Evolutionary conservation across 2,888 invertebrate species (phyloP).

Genomic region (Dione juno): DNA sequence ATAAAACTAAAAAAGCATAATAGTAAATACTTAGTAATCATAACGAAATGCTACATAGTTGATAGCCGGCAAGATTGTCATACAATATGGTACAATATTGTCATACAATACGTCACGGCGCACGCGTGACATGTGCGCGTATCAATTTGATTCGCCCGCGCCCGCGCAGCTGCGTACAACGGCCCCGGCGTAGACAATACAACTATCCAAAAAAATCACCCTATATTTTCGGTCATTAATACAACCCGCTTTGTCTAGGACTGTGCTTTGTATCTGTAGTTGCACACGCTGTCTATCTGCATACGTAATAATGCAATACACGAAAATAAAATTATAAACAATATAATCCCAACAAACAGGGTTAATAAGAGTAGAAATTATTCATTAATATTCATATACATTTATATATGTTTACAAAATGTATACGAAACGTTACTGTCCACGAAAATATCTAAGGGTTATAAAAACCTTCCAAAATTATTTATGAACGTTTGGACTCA

Average conservation of each 20-base stretch:
- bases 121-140: conserved; percentile 66
- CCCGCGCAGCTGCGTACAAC: conserved; percentile 78
- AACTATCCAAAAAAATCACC: conserved; percentile 64
- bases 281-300: conserved; percentile 69
- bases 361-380: conserved; percentile 23
- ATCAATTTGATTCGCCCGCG: conserved; percentile 78
- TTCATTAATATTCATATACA: conserved; percentile 12
- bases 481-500: conserved; percentile 17
- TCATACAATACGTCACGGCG: conserved; percentile 57
- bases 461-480: neutral
- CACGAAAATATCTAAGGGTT: neutral
- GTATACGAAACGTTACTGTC: neutral
- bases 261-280: conserved; percentile 55
- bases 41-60: conserved; percentile 26
- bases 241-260: conserved; percentile 72
- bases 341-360: conserved; percentile 32
- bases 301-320: conserved; percentile 62
- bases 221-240: conserved; percentile 75
- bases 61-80: conserved; percentile 40
- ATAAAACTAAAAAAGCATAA: neutral
- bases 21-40: neutral
- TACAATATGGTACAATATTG: conserved; percentile 54
- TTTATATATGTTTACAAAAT: neutral
- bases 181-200: conserved; percentile 64
- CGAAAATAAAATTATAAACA: conserved; percentile 17